These are phyloP conservation scores for Lithosia quadra DNA, from an alignment of 2,888 invertebrate genomes.

Conservation along the genomic window DNA sequence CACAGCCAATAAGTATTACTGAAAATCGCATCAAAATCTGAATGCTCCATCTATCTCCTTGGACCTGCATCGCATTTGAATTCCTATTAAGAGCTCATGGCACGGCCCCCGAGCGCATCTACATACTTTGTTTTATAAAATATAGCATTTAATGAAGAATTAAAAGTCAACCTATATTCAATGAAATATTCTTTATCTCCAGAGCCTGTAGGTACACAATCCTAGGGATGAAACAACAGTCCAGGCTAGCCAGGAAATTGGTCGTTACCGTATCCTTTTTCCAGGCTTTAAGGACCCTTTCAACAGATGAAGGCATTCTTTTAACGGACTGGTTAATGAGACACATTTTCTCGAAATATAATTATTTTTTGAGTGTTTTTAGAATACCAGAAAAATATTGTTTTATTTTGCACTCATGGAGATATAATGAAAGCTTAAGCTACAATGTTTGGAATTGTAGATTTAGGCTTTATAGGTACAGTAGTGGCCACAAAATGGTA, in stretches of 20 bases:
- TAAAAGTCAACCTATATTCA: not conserved
- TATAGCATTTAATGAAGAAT: not conserved
- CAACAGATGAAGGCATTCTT: not conserved
- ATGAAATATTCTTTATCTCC: not conserved
- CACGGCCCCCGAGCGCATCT: too few species aligned
- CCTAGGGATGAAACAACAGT: not conserved
- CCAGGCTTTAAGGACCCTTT: not conserved
- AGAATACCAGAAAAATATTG: not conserved
- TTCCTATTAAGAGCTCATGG: too few species aligned
- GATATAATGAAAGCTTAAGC: not conserved
- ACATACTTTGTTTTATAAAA: too few species aligned
- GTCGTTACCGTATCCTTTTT: slow-evolving; percentile 2
- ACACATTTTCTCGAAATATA: not conserved
- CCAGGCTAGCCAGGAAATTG: not conserved
- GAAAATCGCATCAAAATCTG: too few species aligned
- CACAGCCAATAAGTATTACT: not conserved
- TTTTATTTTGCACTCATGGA: not conserved
- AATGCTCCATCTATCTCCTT: too few species aligned
- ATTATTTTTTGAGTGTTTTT: not conserved
- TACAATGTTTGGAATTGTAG: not conserved
- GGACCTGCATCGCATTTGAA: too few species aligned
- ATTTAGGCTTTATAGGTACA: too few species aligned
- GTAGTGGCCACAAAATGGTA: too few species aligned
- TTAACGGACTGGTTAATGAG: not conserved
- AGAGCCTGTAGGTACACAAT: not conserved